phyloP scores from a whole-genome alignment of 2,888 invertebrate species.

The Endotricha flammealis region DNA sequence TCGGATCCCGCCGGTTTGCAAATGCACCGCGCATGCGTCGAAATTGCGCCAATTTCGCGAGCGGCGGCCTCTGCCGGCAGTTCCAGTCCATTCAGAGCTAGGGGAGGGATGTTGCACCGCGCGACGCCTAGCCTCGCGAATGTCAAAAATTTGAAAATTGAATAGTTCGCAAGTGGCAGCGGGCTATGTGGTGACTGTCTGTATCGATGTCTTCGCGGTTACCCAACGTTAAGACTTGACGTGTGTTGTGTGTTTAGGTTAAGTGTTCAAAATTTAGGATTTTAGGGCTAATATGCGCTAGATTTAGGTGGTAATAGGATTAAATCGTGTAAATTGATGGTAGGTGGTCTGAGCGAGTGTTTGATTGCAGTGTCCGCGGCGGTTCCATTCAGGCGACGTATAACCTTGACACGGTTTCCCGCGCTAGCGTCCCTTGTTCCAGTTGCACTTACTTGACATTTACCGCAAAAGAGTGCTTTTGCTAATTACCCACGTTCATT shows the following conservation, averaged over 20 bases:
- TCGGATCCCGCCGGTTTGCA: constrained; percentile 63
- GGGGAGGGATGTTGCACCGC: constrained; percentile 64
- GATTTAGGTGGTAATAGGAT: constrained; percentile 16
- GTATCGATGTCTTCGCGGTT: constrained; percentile 27
- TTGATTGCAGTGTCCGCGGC: constrained; percentile 54
- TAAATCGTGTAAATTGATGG: constrained; percentile 32
- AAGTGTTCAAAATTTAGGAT: constrained; percentile 21
- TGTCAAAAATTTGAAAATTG: constrained; percentile 64
- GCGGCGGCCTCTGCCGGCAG: constrained; percentile 69
- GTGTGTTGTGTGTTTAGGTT: constrained; percentile 48
- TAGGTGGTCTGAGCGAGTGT: constrained; percentile 31
- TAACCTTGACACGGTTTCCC: constrained; percentile 76
- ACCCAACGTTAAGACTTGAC: constrained; percentile 25
- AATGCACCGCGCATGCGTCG: constrained; percentile 64
- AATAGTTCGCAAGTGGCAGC: constrained; percentile 57
- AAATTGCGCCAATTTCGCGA: constrained; percentile 74
- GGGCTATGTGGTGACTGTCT: constrained; percentile 29
- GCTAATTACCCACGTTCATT: constrained; percentile 39
- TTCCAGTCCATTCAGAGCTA: constrained; percentile 56
- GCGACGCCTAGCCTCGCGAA: constrained; percentile 42
- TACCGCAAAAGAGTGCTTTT: constrained; percentile 51
- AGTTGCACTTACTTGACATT: constrained; percentile 69
- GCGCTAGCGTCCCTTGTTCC: constrained; percentile 67
- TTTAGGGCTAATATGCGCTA: constrained; percentile 18
- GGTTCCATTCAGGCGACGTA: constrained; percentile 49